Conservation (phyloP, 2,113 vertebrate genomes). For the Pygoscelis antarcticus region DNA sequence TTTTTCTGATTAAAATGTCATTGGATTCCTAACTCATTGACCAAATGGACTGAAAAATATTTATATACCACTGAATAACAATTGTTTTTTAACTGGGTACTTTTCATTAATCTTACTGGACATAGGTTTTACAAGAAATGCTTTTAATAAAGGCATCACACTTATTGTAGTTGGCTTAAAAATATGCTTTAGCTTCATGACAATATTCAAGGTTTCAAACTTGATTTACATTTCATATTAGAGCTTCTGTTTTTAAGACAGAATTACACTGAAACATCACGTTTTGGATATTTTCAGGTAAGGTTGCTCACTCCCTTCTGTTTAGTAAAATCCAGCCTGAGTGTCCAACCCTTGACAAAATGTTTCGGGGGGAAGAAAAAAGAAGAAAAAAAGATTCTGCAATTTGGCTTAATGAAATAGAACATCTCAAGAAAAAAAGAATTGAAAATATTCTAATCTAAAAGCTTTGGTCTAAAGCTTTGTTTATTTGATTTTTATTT, state of each 20-base stretch:
- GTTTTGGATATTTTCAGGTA: not conserved
- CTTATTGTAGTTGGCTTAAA: not conserved
- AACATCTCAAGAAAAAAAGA: not conserved
- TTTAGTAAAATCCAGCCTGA: not conserved
- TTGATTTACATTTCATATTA: not conserved
- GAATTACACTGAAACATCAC: not conserved
- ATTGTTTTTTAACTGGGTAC: not conserved
- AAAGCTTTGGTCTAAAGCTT: not conserved
- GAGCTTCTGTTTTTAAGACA: not conserved
- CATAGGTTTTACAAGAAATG: not conserved
- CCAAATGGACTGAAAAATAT: not conserved
- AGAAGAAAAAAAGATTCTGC: not conserved
- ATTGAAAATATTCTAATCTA: not conserved
- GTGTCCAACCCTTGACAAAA: not conserved
- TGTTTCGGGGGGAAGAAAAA: fast-evolving
- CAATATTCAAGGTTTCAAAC: not conserved
- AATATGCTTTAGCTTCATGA: not conserved
- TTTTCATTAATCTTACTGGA: not conserved
- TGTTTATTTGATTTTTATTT: not conserved
- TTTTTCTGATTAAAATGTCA: not conserved
- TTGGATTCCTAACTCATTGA: not conserved
- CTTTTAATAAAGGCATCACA: not conserved
- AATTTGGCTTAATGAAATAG: not conserved
- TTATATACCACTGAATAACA: not conserved
- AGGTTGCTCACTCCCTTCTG: not conserved